Base-by-base conservation (phyloP, 2,113 vertebrate genomes). In the Butastur rufipennis region DNA sequence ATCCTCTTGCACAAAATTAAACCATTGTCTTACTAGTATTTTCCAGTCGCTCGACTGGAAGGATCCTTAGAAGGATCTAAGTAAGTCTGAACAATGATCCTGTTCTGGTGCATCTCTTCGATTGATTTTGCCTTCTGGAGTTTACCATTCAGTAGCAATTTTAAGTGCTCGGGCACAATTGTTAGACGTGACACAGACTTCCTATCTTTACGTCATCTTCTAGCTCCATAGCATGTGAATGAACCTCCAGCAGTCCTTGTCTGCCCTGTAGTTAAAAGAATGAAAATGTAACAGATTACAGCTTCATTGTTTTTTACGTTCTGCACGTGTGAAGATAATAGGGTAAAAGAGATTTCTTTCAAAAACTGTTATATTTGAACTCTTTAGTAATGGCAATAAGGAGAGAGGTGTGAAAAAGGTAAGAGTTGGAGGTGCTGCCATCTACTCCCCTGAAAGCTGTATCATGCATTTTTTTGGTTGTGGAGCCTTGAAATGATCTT, bases 401-500 rank as follows among this genome's bases (percentile, higher is more conserved):
- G 58, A 47, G 59, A 71, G 68, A 61, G 59, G 27, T 59, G 59
- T 20, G 56, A 21, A 27, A 25, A 74, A 79, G 83, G 75, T 52
- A 79, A 55, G 59, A 68, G 16, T 4, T 84, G 79, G 88, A 94
- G 38, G 34, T 67, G 72, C 87, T 77, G 52, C 72, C 62, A 8
- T 50, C 38, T 40, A n/a, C 74, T 82, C 38, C 40, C 34, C 74
- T n/a, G 43, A 43, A 77, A 81, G 78, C 75, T 55, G 73, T 10
- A 27, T 61, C 68, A 29, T 48, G 13, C 43, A 7, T 81, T 86
- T 88, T 79, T 27, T 89, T 84, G 62, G 86, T 45, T 40, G 67
- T 82, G 94, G 94, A 97, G 50, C 94, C 95, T 75, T 11, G 0
- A 36, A 36, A 85, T 91, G 88, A 93, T 95, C 90, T 94, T 94